A percentile compares a stretch with the other conserved stretches of the same genome.
Conservation (phyloP, 2,113 vertebrate genomes). For the Gallinago paraguaiae region DNA sequence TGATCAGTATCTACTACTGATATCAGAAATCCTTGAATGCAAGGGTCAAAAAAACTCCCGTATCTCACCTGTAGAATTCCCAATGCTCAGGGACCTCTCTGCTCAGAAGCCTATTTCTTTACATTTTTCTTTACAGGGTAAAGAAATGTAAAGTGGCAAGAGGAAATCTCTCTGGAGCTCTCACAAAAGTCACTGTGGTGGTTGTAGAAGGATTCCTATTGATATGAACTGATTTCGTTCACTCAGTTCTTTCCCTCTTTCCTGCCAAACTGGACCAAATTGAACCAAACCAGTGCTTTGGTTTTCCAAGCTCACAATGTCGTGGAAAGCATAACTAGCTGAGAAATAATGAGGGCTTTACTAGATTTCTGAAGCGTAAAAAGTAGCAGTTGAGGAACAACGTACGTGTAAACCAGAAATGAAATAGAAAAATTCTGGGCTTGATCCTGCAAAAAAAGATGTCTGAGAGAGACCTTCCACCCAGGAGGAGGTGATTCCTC, state of each 20-base stretch:
- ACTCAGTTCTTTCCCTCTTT: background rate
- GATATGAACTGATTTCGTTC: background rate
- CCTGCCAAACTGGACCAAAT: background rate
- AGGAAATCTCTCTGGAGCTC: background rate
- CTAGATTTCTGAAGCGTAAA: background rate
- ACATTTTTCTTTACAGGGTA: background rate
- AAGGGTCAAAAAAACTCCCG: background rate
- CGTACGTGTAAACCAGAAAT: accelerated
- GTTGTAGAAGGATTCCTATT: background rate
- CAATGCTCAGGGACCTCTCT: background rate
- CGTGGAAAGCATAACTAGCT: background rate
- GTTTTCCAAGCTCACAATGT: background rate
- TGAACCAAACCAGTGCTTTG: background rate
- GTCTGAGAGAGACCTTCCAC: background rate
- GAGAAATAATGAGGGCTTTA: background rate
- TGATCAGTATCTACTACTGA: background rate
- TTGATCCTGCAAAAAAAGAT: background rate
- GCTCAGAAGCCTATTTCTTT: background rate
- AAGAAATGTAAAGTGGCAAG: background rate
- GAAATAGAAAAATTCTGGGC: background rate
- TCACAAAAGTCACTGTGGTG: background rate
- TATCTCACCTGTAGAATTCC: background rate
- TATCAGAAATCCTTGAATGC: background rate
- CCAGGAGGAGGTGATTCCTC: background rate
- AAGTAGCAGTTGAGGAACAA: background rate